A percentile compares a stretch with the other conserved stretches of the same genome.
Conservation (phyloP, 2,888 invertebrate species). For the Drosophila recens region DNA sequence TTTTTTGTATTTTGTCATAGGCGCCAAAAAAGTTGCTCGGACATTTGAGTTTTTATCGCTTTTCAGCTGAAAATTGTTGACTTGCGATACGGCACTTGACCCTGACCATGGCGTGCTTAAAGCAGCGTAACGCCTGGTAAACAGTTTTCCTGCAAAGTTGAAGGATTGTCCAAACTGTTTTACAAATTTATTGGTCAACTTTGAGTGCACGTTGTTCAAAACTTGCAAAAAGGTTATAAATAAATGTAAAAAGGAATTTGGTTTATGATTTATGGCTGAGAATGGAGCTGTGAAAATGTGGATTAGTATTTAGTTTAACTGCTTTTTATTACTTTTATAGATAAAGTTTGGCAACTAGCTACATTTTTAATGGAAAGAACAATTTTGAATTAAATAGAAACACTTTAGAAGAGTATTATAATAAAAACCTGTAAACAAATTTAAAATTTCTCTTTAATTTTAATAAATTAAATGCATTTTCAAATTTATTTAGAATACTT, state of each 20-base stretch:
- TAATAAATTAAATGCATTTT: too few species aligned
- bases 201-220: conserved; percentile 26
- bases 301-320: not conserved
- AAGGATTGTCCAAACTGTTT: conserved; percentile 30
- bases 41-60: conserved; percentile 33
- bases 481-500: too few species aligned
- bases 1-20: conserved; percentile 33
- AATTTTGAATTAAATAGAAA: too few species aligned
- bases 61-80: conserved; percentile 25
- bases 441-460: too few species aligned
- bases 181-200: conserved; percentile 27
- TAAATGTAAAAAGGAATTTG: conserved; percentile 17
- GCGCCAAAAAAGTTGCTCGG: conserved; percentile 59
- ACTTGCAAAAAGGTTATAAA: conserved; percentile 2
- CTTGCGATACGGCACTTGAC: conserved; percentile 30
- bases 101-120: conserved; percentile 46
- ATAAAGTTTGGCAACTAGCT: not conserved
- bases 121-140: conserved; percentile 50
- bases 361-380: not conserved
- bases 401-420: too few species aligned
- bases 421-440: too few species aligned
- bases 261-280: not conserved
- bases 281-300: not conserved
- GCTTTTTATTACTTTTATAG: not conserved
- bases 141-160: conserved; percentile 51